phyloP scores from a whole-genome alignment of 1,140 invertebrate species.

The Leptinotarsa texana region DNA sequence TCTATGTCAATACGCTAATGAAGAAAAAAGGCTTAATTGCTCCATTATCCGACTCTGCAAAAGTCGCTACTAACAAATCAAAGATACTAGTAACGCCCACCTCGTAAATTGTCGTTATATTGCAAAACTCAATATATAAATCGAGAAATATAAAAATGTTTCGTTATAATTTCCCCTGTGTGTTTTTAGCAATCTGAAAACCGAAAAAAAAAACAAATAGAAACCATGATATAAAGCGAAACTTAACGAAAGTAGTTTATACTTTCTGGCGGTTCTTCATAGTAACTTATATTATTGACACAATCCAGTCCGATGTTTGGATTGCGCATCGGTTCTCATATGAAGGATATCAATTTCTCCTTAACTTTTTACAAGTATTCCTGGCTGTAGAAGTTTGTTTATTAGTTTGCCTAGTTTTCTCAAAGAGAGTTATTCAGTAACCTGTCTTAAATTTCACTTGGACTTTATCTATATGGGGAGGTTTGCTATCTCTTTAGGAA shows the following conservation, averaged over 20 bases:
- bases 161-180: not conserved
- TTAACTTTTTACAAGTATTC: not conserved
- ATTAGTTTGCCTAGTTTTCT: not conserved
- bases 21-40: no score
- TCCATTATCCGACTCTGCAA: no score
- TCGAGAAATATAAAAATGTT: not conserved
- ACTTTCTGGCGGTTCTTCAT: not conserved
- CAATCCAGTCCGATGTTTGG: not conserved
- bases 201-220: conserved; percentile 6
- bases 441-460: not conserved
- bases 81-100: no score
- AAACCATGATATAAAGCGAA: conserved; percentile 12
- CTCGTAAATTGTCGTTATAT: no score
- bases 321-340: not conserved
- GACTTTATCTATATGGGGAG: not conserved
- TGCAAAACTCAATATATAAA: not conserved
- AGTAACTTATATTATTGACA: not conserved
- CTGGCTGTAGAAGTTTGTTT: not conserved
- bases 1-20: no score
- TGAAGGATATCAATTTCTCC: not conserved
- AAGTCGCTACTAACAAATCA: no score
- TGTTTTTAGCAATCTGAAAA: not conserved
- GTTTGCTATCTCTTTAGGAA: not conserved
- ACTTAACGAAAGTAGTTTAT: not conserved
- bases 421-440: not conserved